A percentile compares a stretch with the other conserved stretches of the same genome.
Conservation (phyloP, 2,888 invertebrate genomes). For the Cosmorhoe ocellata region DNA sequence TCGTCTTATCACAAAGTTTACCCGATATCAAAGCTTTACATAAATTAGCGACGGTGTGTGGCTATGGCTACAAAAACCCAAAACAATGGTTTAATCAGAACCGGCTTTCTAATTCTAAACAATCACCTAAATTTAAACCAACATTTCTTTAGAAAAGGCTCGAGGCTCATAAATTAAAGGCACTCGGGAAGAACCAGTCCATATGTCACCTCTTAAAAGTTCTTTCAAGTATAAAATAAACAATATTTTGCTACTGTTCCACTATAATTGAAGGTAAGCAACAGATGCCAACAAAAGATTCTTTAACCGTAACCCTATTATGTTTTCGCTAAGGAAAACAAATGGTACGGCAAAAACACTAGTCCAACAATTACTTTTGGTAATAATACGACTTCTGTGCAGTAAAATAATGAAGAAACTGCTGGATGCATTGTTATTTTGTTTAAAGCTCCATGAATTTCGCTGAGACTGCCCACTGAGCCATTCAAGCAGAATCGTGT, state of each 20-base stretch:
- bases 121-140: conserved; percentile 48
- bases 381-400: conserved; percentile 64
- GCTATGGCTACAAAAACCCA: conserved; percentile 47
- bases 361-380: conserved; percentile 57
- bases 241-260: conserved; percentile 78
- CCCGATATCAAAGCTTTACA: conserved; percentile 34
- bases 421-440: conserved; percentile 62
- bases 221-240: conserved; percentile 71
- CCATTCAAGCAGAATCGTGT: conserved; percentile 36
- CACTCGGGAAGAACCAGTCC: conserved; percentile 62
- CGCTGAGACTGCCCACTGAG: conserved; percentile 61
- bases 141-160: conserved; percentile 48
- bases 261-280: conserved; percentile 60
- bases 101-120: conserved; percentile 50
- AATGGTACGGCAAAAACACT: conserved; percentile 63
- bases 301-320: conserved; percentile 68
- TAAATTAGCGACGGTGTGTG: conserved; percentile 63
- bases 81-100: conserved; percentile 34
- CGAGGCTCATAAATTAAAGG: conserved; percentile 66
- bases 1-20: conserved; percentile 27
- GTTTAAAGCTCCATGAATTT: conserved; percentile 57
- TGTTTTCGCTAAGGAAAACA: conserved; percentile 66
- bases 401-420: conserved; percentile 65
- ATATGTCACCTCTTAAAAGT: conserved; percentile 74
- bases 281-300: conserved; percentile 68